These are phyloP conservation scores for Epinephelus moara DNA, from an alignment of 2,113 vertebrate species.

Conservation along the genomic window DNA sequence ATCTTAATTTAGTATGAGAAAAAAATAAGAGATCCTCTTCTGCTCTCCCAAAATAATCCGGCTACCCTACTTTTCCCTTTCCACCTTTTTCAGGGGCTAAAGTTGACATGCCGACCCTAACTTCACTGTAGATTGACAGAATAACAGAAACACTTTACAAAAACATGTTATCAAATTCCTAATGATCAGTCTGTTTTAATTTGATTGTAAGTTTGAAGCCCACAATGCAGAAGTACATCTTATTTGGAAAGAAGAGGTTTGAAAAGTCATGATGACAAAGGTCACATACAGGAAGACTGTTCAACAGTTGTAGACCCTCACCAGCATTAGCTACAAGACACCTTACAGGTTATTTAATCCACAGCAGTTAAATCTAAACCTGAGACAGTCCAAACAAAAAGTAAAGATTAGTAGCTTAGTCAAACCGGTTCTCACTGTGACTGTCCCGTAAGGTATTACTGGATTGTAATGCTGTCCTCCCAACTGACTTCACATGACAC, in stretches of 20 bases:
- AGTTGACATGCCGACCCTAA: neutral
- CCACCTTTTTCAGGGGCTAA: too few relatives aligned
- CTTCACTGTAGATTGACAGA: too few relatives aligned
- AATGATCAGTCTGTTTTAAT: neutral
- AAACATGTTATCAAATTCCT: neutral
- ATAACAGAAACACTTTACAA: neutral
- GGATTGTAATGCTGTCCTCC: neutral
- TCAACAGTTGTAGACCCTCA: neutral
- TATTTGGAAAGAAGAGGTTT: neutral
- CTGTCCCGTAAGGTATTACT: neutral
- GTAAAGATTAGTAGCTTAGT: neutral
- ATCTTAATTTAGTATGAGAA: too few relatives aligned
- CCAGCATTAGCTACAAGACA: neutral
- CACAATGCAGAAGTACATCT: neutral
- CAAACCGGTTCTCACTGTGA: constrained; percentile 12
- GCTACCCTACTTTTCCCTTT: neutral
- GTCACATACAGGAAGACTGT: neutral
- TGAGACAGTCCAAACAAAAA: neutral
- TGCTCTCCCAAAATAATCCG: neutral
- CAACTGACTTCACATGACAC: neutral
- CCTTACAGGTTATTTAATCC: neutral
- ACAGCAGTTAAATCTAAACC: constrained; percentile 4
- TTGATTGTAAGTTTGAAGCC: neutral
- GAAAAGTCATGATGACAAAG: constrained; percentile 9
- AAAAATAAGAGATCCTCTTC: neutral